Conservation (phyloP, 2,888 invertebrate genomes). For the Stegana nigrithorax region DNA sequence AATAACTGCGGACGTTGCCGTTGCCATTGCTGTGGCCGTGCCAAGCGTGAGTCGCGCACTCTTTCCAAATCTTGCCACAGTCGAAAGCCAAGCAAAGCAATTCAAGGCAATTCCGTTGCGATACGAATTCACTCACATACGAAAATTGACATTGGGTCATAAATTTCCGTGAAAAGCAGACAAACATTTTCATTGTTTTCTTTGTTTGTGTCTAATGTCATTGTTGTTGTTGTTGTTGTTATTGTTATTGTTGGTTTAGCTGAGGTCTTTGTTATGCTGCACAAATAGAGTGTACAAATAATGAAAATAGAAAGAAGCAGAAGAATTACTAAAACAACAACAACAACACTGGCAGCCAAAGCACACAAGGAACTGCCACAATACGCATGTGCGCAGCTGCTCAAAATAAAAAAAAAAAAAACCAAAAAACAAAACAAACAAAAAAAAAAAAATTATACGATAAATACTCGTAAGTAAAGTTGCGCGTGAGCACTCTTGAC, state of each 20-base stretch:
- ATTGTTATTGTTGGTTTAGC: background rate
- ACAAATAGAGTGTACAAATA: background rate
- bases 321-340: no score
- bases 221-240: constrained; percentile 4
- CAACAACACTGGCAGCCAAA: background rate
- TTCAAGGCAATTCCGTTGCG: constrained; percentile 5
- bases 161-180: constrained; percentile 45
- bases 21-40: no score
- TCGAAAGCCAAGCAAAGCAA: no score
- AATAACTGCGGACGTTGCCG: no score
- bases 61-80: background rate
- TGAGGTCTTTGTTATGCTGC: background rate
- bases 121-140: constrained; percentile 16
- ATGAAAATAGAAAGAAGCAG: constrained; percentile 1
- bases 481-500: no score
- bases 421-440: background rate
- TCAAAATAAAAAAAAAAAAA: background rate
- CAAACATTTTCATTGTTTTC: constrained; percentile 46
- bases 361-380: no score
- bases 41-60: no score
- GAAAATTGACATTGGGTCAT: constrained; percentile 45
- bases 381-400: constrained; percentile 11
- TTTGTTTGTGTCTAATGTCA: background rate
- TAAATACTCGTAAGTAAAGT: no score
- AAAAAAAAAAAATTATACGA: no score